A percentile compares a stretch with the other conserved stretches of the same genome.
Evolutionary conservation across 2,797 vertebrate genomes (phyloP).

Genomic region (Onychomys leucogaster): DNA sequence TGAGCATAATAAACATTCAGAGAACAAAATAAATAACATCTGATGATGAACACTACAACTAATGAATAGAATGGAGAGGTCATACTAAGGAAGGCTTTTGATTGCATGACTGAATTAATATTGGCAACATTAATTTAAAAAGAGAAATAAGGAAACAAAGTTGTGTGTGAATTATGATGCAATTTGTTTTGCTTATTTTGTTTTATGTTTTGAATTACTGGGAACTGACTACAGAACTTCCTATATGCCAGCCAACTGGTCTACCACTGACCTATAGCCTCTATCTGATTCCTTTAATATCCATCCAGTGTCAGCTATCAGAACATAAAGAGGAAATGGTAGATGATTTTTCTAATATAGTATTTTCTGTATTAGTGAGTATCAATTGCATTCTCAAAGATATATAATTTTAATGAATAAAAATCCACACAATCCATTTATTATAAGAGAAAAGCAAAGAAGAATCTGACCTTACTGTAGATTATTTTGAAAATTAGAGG

Average conservation of each 20-base stretch:
- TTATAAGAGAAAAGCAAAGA: neutral
- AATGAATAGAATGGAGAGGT: neutral
- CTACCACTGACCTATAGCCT: accelerated
- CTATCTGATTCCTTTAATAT: neutral
- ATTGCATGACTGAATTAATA: neutral
- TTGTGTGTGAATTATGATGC: neutral
- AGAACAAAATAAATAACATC: neutral
- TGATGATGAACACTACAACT: neutral
- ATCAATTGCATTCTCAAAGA: neutral
- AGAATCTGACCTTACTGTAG: neutral
- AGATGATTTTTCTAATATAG: neutral
- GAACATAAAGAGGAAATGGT: neutral
- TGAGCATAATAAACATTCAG: neutral
- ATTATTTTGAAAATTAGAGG: neutral
- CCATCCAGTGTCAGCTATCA: neutral
- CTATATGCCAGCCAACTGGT: neutral
- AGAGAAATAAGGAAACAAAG: neutral
- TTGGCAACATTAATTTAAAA: neutral
- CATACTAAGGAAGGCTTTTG: neutral
- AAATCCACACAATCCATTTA: neutral
- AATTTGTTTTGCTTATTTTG: neutral
- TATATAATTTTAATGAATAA: neutral
- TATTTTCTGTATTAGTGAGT: neutral
- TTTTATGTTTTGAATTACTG: neutral
- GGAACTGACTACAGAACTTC: neutral